Percentiles rank a stretch among this genome's conserved stretches.
These are phyloP conservation scores for Ophion obscuratus DNA, from an alignment of 2,888 invertebrate genomes.

Conservation along the genomic window DNA sequence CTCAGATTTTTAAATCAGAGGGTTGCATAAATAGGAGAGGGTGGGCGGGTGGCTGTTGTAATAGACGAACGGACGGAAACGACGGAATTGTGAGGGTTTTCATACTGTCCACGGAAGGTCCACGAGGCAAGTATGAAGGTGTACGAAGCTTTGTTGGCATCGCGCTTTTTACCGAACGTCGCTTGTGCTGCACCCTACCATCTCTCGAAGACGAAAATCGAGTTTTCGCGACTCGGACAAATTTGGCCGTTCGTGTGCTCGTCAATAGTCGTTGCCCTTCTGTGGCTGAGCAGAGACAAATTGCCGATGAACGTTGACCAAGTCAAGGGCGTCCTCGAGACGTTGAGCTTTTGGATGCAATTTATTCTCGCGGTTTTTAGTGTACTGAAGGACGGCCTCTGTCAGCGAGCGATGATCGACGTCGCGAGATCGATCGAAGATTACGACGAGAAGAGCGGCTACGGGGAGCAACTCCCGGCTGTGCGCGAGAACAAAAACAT, in stretches of 20 bases:
- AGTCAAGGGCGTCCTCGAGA: background rate
- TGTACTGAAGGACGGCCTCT: constrained; percentile 26
- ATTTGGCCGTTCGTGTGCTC: constrained; percentile 24
- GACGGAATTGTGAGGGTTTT: no score
- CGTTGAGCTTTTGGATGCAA: background rate
- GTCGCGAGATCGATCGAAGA: constrained; percentile 32
- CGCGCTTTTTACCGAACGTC: constrained; percentile 32
- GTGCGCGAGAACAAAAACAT: constrained; percentile 22
- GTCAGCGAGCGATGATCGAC: constrained; percentile 22
- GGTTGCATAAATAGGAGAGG: no score
- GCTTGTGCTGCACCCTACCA: constrained; percentile 28
- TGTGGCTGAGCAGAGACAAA: background rate
- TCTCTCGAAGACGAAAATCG: constrained; percentile 1
- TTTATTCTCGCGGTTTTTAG: background rate
- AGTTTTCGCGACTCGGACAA: constrained; percentile 35
- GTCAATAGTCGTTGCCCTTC: background rate
- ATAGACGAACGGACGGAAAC: no score
- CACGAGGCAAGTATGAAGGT: constrained; percentile 25
- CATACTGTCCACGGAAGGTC: background rate
- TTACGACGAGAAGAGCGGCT: constrained; percentile 41
- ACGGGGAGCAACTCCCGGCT: background rate
- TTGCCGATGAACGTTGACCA: background rate
- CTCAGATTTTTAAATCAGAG: no score
- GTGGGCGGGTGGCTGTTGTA: no score
- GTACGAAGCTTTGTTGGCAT: constrained; percentile 28